phyloP scores from a whole-genome alignment of 2,113 vertebrate genomes.

The Otolemur garnettii region DNA sequence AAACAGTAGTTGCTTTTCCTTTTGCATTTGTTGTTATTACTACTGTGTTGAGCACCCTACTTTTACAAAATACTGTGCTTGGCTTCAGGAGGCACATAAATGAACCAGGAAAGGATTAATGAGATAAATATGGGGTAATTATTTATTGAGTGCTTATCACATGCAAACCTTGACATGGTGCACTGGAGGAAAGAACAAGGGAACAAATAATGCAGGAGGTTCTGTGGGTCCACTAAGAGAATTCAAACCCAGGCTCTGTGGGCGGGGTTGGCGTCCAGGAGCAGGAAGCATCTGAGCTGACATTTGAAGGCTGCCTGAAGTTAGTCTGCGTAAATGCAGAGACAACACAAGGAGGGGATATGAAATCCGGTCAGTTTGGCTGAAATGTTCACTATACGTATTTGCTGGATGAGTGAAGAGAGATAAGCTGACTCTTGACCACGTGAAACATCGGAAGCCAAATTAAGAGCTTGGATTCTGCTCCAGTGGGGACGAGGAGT shows the following conservation, averaged over 20 bases:
- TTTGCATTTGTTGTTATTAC: neutral
- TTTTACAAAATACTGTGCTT: constrained; percentile 15
- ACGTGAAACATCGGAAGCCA: neutral
- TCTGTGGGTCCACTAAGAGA: neutral
- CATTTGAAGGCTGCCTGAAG: neutral
- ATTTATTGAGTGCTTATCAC: neutral
- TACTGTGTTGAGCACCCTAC: neutral
- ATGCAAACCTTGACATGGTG: neutral
- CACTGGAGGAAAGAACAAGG: neutral
- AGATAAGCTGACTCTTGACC: neutral
- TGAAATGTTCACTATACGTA: neutral
- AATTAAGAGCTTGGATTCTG: neutral
- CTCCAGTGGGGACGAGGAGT: neutral
- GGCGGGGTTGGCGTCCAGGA: neutral
- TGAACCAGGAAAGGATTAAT: neutral
- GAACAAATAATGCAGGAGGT: neutral
- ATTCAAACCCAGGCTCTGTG: neutral
- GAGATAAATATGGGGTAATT: neutral
- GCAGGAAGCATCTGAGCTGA: neutral
- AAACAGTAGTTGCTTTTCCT: neutral
- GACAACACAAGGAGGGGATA: neutral
- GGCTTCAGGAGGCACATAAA: neutral
- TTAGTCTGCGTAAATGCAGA: neutral
- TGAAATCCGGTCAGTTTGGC: neutral
- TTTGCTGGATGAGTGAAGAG: neutral